Conservation (phyloP, 2,797 vertebrate genomes). For the Melanotaenia parkinsoni region DNA sequence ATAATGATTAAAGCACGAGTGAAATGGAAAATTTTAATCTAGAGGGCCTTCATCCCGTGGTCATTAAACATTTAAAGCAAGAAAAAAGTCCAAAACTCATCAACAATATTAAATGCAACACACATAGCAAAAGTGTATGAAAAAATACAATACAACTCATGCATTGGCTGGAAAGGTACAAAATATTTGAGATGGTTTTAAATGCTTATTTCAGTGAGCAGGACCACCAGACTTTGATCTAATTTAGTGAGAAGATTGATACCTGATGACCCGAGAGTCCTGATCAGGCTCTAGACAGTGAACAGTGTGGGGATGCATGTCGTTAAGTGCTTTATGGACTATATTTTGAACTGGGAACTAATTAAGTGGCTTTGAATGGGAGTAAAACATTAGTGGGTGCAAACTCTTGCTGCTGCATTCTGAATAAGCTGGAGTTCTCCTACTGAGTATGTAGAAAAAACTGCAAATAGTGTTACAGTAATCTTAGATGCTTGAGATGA, state of each 20-base stretch:
- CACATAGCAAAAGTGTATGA: neutral
- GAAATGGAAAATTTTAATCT: neutral
- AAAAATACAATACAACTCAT: neutral
- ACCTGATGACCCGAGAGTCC: neutral
- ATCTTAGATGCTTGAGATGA: neutral
- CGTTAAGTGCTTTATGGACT: neutral
- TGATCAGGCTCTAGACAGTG: too few species aligned
- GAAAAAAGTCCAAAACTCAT: neutral
- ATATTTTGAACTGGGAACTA: neutral
- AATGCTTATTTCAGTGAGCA: neutral
- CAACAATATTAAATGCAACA: neutral
- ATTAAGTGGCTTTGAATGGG: neutral
- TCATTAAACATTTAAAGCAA: neutral
- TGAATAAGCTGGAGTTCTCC: neutral
- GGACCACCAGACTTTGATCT: neutral
- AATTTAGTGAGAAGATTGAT: neutral
- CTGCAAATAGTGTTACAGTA: neutral
- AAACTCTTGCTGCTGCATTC: neutral
- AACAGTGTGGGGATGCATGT: too few species aligned
- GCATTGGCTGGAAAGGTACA: neutral
- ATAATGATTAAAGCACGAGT: neutral
- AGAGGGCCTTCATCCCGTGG: neutral
- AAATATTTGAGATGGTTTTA: neutral
- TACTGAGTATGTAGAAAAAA: neutral
- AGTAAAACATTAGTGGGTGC: neutral